Percentiles rank a stretch among this genome's conserved stretches.
These are phyloP conservation scores for Caenorhabditis brenneri DNA, from an alignment of 1,140 invertebrate genomes.

Conservation along the genomic window DNA sequence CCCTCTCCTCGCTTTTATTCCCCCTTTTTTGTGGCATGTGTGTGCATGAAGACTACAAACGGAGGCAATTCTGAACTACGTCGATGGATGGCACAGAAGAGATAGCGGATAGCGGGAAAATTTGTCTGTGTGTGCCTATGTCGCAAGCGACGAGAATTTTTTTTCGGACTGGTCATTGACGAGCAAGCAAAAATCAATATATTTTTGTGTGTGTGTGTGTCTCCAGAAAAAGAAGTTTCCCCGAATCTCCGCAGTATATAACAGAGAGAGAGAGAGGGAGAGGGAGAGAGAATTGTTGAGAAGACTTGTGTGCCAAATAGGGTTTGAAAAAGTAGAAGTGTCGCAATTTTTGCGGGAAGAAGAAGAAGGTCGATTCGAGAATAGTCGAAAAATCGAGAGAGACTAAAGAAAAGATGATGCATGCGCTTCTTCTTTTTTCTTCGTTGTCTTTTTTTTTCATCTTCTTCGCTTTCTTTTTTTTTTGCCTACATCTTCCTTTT, in stretches of 20 bases:
- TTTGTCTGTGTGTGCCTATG: slow-evolving; percentile 6
- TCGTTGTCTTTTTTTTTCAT: not conserved
- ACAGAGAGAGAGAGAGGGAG: not conserved
- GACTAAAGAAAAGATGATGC: not conserved
- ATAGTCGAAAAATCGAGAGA: not conserved
- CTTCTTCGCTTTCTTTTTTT: not conserved
- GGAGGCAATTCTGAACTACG: not conserved
- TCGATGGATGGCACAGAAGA: slow-evolving; percentile 13
- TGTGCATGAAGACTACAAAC: not conserved
- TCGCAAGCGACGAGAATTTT: slow-evolving; percentile 9
- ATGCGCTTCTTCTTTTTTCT: not conserved
- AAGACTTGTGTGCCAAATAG: slow-evolving; percentile 17
- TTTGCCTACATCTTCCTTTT: not conserved
- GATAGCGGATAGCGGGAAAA: slow-evolving; percentile 25
- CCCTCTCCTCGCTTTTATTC: not conserved
- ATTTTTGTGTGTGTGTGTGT: no score
- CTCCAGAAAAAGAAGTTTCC: not conserved
- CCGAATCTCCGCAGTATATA: not conserved
- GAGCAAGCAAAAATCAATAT: slow-evolving; percentile 35
- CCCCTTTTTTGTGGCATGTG: not conserved
- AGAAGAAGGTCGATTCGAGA: not conserved
- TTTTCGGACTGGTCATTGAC: slow-evolving; percentile 32
- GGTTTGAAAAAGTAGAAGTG: slow-evolving; percentile 19
- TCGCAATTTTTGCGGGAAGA: slow-evolving; percentile 1
- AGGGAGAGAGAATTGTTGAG: not conserved